These are phyloP conservation scores for Amphipoea oculea DNA, from an alignment of 2,888 invertebrate species.

Conservation along the genomic window DNA sequence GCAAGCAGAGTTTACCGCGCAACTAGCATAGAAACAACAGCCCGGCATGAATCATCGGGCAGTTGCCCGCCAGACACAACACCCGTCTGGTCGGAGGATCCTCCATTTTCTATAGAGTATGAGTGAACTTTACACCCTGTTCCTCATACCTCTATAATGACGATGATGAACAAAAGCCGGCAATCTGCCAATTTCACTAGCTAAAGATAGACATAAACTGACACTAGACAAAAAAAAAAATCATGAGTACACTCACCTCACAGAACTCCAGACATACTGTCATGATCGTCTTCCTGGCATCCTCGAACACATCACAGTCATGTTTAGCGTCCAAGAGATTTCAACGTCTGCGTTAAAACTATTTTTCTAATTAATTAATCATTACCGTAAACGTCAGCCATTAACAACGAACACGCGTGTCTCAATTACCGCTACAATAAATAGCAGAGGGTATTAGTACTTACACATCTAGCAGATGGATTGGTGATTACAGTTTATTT, in stretches of 20 bases:
- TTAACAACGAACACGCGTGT: background rate
- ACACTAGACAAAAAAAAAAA: background rate
- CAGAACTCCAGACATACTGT: background rate
- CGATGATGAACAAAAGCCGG: no score
- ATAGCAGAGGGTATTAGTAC: background rate
- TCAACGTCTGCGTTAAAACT: background rate
- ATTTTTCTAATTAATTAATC: background rate
- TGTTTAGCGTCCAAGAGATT: background rate
- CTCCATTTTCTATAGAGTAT: no score
- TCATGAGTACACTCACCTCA: background rate
- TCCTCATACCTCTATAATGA: no score
- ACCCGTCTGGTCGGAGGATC: no score
- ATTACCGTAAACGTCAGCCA: background rate
- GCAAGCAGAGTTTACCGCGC: no score
- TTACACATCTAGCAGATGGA: constrained; percentile 5
- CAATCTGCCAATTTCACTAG: no score
- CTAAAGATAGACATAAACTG: no score
- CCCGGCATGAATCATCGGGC: no score
- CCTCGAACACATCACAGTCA: background rate
- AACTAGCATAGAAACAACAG: no score
- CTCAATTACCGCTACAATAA: background rate
- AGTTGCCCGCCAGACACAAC: no score
- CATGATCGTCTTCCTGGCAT: background rate
- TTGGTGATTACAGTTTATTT: constrained; percentile 9
- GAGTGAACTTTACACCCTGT: no score